phyloP scores from a whole-genome alignment of 2,113 vertebrate genomes.

The Irena cyanogastra region DNA sequence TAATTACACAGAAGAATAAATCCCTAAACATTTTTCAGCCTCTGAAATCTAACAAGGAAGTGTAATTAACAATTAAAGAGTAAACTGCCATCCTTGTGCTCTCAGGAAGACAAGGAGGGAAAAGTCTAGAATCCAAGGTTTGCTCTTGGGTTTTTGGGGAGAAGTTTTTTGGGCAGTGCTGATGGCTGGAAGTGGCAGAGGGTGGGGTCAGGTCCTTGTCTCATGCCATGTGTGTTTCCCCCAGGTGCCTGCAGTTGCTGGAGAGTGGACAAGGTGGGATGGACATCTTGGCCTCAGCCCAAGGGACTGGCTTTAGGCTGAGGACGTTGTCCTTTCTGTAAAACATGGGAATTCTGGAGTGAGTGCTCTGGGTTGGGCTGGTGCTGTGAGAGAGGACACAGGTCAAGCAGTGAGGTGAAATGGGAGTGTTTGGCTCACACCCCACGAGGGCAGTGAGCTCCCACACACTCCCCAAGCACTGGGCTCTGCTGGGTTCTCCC shows the following conservation, averaged over 20 bases:
- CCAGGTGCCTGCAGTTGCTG: background rate
- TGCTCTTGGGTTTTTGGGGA: background rate
- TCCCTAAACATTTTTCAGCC: conserved; percentile 37
- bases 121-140: background rate
- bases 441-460: background rate
- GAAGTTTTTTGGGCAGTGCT: background rate
- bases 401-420: background rate
- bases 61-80: conserved; percentile 43
- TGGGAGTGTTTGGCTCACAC: background rate
- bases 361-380: background rate
- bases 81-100: background rate
- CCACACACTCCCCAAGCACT: rapidly evolving
- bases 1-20: conserved; percentile 62
- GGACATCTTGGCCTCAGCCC: background rate
- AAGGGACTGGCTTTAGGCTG: background rate
- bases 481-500: rapidly evolving
- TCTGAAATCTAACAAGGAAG: conserved; percentile 43
- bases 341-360: background rate
- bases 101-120: background rate
- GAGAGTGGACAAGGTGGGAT: background rate
- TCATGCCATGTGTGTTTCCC: background rate
- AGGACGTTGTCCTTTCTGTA: background rate
- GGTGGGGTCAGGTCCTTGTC: background rate
- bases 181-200: background rate
- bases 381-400: background rate